These are phyloP conservation scores for Temnothorax unifasciatus DNA, from an alignment of 2,888 invertebrate species.

Conservation along the genomic window DNA sequence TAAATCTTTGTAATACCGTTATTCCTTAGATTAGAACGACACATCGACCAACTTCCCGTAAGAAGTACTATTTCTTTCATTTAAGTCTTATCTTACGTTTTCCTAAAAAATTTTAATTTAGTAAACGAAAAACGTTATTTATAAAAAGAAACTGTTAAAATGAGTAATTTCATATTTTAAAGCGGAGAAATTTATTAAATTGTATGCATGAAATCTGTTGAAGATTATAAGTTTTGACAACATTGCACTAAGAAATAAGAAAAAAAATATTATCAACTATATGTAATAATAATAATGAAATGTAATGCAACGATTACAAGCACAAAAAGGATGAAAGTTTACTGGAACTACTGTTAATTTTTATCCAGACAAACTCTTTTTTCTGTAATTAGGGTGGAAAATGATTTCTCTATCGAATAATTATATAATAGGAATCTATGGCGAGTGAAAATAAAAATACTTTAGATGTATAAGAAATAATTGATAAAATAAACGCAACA, in stretches of 20 bases:
- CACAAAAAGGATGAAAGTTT: constrained; percentile 55
- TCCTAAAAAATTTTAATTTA: background rate
- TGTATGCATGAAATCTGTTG: constrained; percentile 22
- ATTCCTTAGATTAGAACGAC: constrained; percentile 5
- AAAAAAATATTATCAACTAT: constrained; percentile 28
- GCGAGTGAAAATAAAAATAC: constrained; percentile 30
- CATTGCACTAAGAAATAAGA: constrained; percentile 43
- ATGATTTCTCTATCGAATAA: constrained; percentile 36
- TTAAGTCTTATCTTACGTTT: constrained; percentile 21
- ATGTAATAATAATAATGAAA: constrained; percentile 44
- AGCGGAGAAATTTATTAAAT: constrained; percentile 2
- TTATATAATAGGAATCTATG: constrained; percentile 31
- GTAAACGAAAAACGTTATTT: constrained; percentile 28
- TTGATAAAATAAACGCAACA: constrained; percentile 48
- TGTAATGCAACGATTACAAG: constrained; percentile 53
- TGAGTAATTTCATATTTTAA: constrained; percentile 28
- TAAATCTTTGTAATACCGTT: constrained; percentile 35
- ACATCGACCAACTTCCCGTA: constrained; percentile 9
- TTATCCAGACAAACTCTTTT: constrained; percentile 27
- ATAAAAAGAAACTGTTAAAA: background rate
- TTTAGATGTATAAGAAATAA: constrained; percentile 45
- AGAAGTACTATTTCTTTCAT: constrained; percentile 16
- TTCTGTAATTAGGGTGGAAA: constrained; percentile 13
- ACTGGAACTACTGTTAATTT: constrained; percentile 36
- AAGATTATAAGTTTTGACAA: constrained; percentile 7